These are phyloP conservation scores for Origma solitaria DNA, from an alignment of 2,113 vertebrate genomes.

Conservation along the genomic window DNA sequence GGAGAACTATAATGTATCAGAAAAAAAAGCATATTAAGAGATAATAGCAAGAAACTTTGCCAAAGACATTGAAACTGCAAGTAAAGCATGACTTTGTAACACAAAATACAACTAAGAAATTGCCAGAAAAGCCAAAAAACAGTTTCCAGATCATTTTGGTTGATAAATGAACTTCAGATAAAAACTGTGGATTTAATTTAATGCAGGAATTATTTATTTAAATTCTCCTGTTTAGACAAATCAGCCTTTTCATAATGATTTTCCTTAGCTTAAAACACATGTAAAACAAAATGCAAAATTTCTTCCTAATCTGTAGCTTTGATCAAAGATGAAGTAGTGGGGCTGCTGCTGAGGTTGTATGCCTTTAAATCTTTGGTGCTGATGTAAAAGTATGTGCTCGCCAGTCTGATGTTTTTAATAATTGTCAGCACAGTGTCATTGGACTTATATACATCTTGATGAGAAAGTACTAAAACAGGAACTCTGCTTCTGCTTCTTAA, in stretches of 20 bases:
- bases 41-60: not conserved
- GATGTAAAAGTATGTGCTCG: not conserved
- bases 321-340: not conserved
- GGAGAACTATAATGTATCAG: not conserved
- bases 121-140: not conserved
- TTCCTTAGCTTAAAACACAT: not conserved
- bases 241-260: not conserved
- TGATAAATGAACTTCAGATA: not conserved
- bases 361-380: constrained; percentile 22
- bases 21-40: not conserved
- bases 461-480: constrained; percentile 57
- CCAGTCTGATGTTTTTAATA: constrained; percentile 3
- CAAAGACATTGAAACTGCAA: not conserved
- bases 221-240: not conserved
- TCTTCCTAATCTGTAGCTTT: not conserved
- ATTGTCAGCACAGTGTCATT: constrained; percentile 37
- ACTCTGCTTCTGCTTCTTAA: constrained; percentile 44
- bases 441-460: constrained; percentile 35
- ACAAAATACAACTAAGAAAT: not conserved
- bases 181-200: not conserved
- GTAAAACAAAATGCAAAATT: not conserved
- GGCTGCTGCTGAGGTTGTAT: not conserved
- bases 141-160: not conserved
- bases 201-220: not conserved
- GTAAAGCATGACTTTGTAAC: not conserved